These are phyloP conservation scores for Polymixis lichenea DNA, from an alignment of 2,888 invertebrate species.

Conservation along the genomic window DNA sequence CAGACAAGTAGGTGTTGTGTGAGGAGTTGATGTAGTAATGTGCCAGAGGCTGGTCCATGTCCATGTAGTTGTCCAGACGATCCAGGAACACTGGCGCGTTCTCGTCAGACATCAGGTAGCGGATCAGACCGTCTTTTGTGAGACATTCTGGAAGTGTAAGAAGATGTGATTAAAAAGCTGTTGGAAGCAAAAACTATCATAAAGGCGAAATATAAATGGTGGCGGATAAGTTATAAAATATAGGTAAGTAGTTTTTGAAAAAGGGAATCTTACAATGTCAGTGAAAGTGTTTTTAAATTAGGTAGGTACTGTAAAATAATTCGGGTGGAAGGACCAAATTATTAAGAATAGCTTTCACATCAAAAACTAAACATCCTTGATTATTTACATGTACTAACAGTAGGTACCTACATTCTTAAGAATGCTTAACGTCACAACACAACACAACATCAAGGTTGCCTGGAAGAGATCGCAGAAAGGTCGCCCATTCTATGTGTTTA, in stretches of 20 bases:
- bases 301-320: not conserved
- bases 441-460: too few relatives aligned
- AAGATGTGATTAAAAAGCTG: not conserved
- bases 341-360: not conserved
- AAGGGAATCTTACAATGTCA: not conserved
- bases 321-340: not conserved
- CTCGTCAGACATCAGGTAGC: slow-evolving; percentile 99
- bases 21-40: slow-evolving; percentile 99
- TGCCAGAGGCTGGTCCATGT: slow-evolving; percentile 99
- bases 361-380: not conserved
- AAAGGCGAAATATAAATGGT: not conserved
- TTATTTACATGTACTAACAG: not conserved
- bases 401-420: too few relatives aligned
- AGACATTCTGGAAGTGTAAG: slow-evolving; percentile 92
- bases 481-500: too few relatives aligned
- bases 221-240: not conserved
- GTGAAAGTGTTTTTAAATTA: too few relatives aligned
- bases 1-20: slow-evolving; percentile 98
- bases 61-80: slow-evolving; percentile 98
- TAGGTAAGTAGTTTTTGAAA: not conserved
- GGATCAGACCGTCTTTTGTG: slow-evolving; percentile 98
- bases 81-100: slow-evolving; percentile 99
- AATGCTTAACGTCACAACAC: not conserved
- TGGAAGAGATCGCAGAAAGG: too few relatives aligned
- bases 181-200: not conserved